Conservation (phyloP, 2,888 invertebrate genomes). For the Eristalis pertinax region DNA sequence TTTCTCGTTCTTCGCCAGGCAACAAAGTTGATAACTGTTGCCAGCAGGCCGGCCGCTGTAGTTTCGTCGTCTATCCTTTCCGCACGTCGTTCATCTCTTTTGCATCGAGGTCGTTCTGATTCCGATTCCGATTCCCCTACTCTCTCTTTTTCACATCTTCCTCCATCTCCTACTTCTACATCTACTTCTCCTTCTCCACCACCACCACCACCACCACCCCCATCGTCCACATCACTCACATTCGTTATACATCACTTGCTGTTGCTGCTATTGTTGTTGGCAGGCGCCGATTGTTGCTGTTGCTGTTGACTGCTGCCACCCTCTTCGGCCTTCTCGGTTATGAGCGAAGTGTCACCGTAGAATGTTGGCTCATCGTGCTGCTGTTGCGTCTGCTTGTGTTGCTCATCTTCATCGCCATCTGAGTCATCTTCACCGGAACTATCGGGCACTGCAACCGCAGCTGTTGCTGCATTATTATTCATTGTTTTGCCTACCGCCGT, state of each 20-base stretch:
- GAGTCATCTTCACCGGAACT: constrained; percentile 81
- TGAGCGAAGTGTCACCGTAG: constrained; percentile 78
- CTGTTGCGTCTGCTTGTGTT: constrained; percentile 65
- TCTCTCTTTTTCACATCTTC: constrained; percentile 8
- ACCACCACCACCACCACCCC: constrained; percentile 36
- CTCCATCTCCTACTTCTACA: constrained; percentile 11
- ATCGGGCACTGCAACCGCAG: constrained; percentile 73
- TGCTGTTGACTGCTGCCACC: constrained; percentile 61
- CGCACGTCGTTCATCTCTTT: constrained; percentile 46
- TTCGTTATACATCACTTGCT: constrained; percentile 65
- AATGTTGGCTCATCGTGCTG: constrained; percentile 80
- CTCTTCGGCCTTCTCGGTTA: constrained; percentile 65
- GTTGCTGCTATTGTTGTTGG: constrained; percentile 59
- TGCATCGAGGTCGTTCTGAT: constrained; percentile 43
- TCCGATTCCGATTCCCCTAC: constrained; percentile 53
- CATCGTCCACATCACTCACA: constrained; percentile 57
- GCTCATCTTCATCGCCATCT: constrained; percentile 79
- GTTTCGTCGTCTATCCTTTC: constrained; percentile 44
- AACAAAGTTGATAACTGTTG: constrained; percentile 74
- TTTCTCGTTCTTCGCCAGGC: constrained; percentile 78
- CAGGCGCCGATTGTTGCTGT: constrained; percentile 36
- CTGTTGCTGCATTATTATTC: constrained; percentile 67
- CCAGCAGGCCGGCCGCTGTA: constrained; percentile 64
- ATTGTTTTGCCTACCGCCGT: constrained; percentile 57
- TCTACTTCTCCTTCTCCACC: constrained; percentile 11